A percentile compares a stretch with the other conserved stretches of the same genome.
Conservation (phyloP, 2,888 invertebrate genomes). For the Microctonus brassicae region DNA sequence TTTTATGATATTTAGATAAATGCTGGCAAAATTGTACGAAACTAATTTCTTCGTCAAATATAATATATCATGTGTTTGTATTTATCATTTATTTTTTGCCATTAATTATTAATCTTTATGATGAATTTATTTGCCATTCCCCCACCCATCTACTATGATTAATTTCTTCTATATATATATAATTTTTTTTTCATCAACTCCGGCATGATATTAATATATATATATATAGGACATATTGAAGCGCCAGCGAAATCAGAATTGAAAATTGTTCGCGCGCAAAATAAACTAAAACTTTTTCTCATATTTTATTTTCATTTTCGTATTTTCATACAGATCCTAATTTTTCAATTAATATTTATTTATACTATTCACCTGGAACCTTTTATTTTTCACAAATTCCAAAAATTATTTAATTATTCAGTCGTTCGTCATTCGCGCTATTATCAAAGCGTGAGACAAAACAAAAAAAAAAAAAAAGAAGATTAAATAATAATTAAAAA, state of each 20-base stretch:
- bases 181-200: not conserved
- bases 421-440: not conserved
- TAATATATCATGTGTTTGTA: conserved; percentile 44
- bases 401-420: not conserved
- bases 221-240: conserved; percentile 40
- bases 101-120: conserved; percentile 15
- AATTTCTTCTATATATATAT: conserved; percentile 12
- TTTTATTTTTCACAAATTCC: not conserved
- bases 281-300: conserved; percentile 5
- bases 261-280: conserved; percentile 31
- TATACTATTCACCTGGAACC: not conserved
- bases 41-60: conserved; percentile 57
- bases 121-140: conserved; percentile 6
- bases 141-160: conserved; percentile 26
- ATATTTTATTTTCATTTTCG: conserved; percentile 16
- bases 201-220: not conserved
- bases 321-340: conserved; percentile 11
- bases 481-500: not conserved
- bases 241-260: conserved; percentile 49
- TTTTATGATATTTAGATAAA: conserved; percentile 44
- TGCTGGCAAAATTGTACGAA: conserved; percentile 55
- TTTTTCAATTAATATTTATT: not conserved
- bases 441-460: not conserved
- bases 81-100: conserved; percentile 35
- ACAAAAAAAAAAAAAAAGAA: no score